Base-by-base conservation (phyloP, 2,888 invertebrate species). In the Archaeoteleia sp. region DNA sequence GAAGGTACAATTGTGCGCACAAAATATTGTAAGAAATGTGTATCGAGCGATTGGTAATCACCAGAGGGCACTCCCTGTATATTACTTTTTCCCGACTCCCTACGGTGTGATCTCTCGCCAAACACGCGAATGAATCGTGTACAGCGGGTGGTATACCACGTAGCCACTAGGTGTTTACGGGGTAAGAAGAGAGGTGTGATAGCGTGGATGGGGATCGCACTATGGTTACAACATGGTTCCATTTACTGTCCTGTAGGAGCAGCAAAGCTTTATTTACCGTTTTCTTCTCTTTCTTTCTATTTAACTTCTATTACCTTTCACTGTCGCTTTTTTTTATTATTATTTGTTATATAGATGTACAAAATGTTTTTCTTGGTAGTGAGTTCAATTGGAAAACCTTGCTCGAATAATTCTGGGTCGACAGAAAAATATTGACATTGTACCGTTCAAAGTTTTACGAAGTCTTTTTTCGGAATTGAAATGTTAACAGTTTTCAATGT, bases 121-220 rank as follows among this genome's bases (percentile, higher is more conserved):
- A 30, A 9, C 30, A 30, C 30, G 30, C 30, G 30, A 30, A 30
- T 30, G 30, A 30, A 30, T 30, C 30, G 30, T 30, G 30, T 30
- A 30, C 30, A 30, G 30, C 30, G 30, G 30, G 30, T 30, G 30
- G 30, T 30, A 10, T 30, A 30, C 30, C 30, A 30, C 30, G 30
- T 10, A 30, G 30, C 30, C 30, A 30, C 30, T 8, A 30, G 30
- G 3, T 30, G 9, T 30, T 30, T 30, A 30, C 30, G 30, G 30
- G 30, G 30, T 1, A 30, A 30, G 10, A 10, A 30, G 30, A 10
- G 30, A 30, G 9, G 30, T 30, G 30, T 30, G 30, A 30, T 10
- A 30, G 30, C 10, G 30, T 6, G 30, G 30, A 10, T 10, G 8
- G 30, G 9, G 9, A 30, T 27, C 30, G 10, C 30, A 9, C 30